Evolutionary conservation across 2,888 invertebrate genomes (phyloP).

Genomic region (Exephanes ischioxanthus): DNA sequence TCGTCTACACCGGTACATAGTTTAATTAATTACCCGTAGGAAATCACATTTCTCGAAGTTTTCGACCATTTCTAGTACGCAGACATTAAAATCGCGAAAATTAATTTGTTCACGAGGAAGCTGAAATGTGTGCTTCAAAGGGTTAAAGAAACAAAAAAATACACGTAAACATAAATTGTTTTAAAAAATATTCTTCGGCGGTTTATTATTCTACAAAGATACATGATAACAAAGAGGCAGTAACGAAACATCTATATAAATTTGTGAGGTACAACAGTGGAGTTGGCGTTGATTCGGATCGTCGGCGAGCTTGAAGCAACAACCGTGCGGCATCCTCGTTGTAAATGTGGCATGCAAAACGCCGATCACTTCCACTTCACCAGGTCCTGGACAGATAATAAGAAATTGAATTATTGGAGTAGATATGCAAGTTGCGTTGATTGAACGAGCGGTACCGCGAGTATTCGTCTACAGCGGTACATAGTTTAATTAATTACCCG

Average conservation of each 20-base stretch:
- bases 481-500: slow-evolving; percentile 71
- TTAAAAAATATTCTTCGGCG: slow-evolving; percentile 10
- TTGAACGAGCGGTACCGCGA: not conserved
- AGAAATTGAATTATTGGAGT: not conserved
- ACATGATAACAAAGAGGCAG: not conserved
- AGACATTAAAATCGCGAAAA: no score
- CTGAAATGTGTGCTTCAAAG: no score
- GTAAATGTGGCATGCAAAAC: not conserved
- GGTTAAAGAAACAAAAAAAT: no score
- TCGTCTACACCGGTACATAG: not conserved
- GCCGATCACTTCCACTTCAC: not conserved
- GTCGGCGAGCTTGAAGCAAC: no score
- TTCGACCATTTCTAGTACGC: no score
- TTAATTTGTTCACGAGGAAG: no score
- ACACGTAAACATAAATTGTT: not conserved
- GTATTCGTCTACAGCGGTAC: no score
- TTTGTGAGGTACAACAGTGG: not conserved
- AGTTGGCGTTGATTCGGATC: no score
- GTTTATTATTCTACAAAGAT: slow-evolving; percentile 3
- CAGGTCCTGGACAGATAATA: not conserved
- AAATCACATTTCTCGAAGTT: not conserved
- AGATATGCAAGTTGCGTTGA: not conserved
- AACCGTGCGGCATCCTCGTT: not conserved
- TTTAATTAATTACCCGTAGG: slow-evolving; percentile 75
- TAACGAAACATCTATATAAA: not conserved